Evolutionary conservation across 2,888 invertebrate genomes (phyloP).

Genomic region (Pomacea canaliculata): DNA sequence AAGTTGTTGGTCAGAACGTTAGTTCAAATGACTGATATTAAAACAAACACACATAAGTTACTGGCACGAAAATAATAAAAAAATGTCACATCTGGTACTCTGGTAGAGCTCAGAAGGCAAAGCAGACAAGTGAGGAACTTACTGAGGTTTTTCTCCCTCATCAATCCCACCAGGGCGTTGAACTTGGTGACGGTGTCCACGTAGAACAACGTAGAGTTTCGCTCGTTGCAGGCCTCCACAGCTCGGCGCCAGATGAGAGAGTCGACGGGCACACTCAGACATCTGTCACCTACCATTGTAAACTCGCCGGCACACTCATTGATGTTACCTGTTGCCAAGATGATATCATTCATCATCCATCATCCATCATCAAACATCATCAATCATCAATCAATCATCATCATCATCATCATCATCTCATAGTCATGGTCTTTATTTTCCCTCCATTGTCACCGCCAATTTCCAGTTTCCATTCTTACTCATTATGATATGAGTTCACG

Average conservation of each 20-base stretch:
- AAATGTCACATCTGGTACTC: no score
- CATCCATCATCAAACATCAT: background rate
- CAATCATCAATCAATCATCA: background rate
- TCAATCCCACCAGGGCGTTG: constrained; percentile 6
- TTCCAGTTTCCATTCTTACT: background rate
- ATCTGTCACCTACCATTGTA: constrained; percentile 1
- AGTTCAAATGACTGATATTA: no score
- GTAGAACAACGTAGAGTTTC: constrained; percentile 21
- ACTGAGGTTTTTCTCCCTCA: constrained; percentile 15
- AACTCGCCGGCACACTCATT: constrained; percentile 21
- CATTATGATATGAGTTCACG: no score
- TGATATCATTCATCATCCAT: background rate
- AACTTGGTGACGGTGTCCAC: constrained; percentile 22
- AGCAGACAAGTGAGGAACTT: background rate
- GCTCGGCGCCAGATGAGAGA: constrained; percentile 22
- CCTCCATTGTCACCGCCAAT: background rate
- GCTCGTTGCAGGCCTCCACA: constrained; percentile 25
- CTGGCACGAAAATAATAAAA: background rate
- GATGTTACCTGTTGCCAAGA: constrained; percentile 11
- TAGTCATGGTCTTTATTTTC: background rate
- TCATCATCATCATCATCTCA: background rate
- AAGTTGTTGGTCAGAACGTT: background rate
- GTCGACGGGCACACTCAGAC: constrained; percentile 1
- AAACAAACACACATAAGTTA: no score
- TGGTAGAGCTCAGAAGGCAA: no score